Evolutionary conservation across 2,113 vertebrate species (phyloP), one percentile per base, ranked within the genome.

Genomic region (Formicarius rufipectus): DNA sequence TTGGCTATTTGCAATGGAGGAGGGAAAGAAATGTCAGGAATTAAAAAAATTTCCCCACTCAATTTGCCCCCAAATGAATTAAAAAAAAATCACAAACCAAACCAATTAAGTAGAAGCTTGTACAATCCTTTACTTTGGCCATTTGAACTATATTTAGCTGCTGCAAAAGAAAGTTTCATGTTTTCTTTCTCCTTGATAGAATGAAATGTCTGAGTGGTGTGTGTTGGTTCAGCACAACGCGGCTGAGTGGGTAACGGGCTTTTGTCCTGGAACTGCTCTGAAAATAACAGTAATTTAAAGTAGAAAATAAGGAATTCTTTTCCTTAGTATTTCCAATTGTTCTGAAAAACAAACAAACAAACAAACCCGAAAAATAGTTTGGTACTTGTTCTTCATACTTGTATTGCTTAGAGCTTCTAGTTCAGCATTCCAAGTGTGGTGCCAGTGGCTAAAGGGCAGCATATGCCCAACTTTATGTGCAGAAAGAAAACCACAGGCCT

Each of bases 261-360:
- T 66, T 47, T 28, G 9, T 27, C 59, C 22, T 8, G 4, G 1
- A 53, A 5, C 3, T 45, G 22, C 4, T 28, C 3, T 3, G 16
- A 19, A 12, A 63, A 56, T 33, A 10, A 40, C 27, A 17, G 37
- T 8, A 37, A 55, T 17, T 31, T 31, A 16, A 19, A 25, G 2
- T 10, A 33, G 19, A 18, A 45, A 40, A 60, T 17, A 79, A 59
- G 8, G 13, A 52, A 3, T 6, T 47, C 22, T 11, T 73, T 85
- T 64, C 11, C 0, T 47, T 62, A 77, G 9, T 19, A 35, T 87
- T 80, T 81, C 40, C 25, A 74, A 6, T 9, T 74, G 25, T 44
- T 95, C 40, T 66, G 12, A 24, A 63, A 20, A 28, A 28, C 12
- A 40, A 28, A 47, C 15, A 74, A 42, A 42, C 10, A 62, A 35